Evolutionary conservation across 2,113 vertebrate genomes (phyloP).

Genomic region (Cacatua alba): DNA sequence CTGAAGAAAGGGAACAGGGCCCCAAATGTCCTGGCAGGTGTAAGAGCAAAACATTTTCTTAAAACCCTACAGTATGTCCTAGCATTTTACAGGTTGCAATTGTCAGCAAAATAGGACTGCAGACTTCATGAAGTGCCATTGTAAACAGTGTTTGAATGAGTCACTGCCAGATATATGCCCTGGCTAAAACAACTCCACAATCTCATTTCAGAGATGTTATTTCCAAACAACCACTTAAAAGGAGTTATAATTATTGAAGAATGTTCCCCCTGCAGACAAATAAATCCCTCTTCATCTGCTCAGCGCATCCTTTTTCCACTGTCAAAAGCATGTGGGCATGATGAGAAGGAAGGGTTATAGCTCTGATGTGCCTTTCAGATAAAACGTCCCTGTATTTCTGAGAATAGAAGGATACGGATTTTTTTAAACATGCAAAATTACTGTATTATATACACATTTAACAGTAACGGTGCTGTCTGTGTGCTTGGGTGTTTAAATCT

Average conservation of each 20-base stretch:
- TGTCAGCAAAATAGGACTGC: not conserved
- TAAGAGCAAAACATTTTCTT: not conserved
- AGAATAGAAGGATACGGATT: not conserved
- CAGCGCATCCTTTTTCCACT: not conserved
- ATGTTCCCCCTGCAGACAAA: not conserved
- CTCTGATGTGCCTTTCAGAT: not conserved
- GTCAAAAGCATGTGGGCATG: not conserved
- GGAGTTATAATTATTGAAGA: not conserved
- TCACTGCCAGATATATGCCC: not conserved
- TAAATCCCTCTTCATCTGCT: not conserved
- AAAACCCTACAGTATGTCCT: not conserved
- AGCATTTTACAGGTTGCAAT: not conserved
- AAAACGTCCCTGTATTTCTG: not conserved
- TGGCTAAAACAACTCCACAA: not conserved
- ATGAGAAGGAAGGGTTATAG: not conserved
- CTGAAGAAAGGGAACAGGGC: not conserved
- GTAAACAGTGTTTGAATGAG: not conserved
- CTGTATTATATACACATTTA: not conserved
- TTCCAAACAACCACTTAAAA: not conserved
- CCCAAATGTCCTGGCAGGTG: not conserved
- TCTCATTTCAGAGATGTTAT: not conserved
- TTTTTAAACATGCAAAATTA: not conserved
- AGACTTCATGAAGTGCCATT: not conserved
- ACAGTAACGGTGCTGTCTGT: not conserved
- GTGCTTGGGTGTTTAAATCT: not conserved